A percentile compares a stretch with the other conserved stretches of the same genome.
Evolutionary conservation across 2,113 vertebrate species (phyloP).

Genomic region (Chionomys nivalis): DNA sequence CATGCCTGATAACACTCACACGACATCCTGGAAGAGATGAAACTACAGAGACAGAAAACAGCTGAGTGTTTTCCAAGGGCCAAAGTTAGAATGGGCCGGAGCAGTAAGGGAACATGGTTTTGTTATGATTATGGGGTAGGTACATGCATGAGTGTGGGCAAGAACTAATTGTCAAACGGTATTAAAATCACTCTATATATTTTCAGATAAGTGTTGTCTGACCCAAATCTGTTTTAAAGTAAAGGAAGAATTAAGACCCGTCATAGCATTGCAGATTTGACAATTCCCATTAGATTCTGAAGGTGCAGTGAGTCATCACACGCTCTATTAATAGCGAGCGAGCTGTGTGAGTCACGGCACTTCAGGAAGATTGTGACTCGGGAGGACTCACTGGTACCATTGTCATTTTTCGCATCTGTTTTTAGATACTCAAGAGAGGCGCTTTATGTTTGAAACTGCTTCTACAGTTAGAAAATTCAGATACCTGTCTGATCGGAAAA

Average conservation of each 20-base stretch:
- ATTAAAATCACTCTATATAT: background rate
- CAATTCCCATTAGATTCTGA: slow-evolving; percentile 5
- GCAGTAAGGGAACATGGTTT: background rate
- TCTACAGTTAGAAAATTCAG: background rate
- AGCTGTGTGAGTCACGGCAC: background rate
- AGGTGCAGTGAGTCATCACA: background rate
- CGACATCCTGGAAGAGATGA: background rate
- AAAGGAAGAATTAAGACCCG: background rate
- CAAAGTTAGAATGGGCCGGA: background rate
- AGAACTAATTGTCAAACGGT: background rate
- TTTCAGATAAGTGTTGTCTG: background rate
- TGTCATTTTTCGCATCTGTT: background rate
- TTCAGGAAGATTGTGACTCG: background rate
- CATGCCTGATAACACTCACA: background rate
- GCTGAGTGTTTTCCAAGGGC: background rate
- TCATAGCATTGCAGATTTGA: background rate
- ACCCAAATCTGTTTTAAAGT: background rate
- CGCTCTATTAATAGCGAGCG: background rate
- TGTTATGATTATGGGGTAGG: background rate
- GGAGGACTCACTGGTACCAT: background rate
- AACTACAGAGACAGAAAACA: background rate
- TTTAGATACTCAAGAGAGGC: background rate
- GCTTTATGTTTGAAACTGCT: background rate
- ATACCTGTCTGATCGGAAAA: background rate
- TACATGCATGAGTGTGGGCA: background rate